These are phyloP conservation scores for Clitarchus hookeri DNA, from an alignment of 2,888 invertebrate species.

Conservation along the genomic window DNA sequence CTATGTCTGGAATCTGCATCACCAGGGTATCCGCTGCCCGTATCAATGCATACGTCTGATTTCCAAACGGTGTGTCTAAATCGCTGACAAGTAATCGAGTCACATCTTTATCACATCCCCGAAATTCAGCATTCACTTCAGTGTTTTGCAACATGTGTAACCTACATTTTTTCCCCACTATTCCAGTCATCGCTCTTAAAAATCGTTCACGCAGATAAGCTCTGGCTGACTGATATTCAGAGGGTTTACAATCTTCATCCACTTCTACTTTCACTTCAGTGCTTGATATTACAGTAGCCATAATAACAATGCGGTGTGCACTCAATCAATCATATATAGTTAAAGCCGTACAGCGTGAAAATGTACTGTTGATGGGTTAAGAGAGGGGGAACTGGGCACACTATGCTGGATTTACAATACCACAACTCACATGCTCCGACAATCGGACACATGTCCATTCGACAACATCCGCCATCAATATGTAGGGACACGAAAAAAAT, in stretches of 20 bases:
- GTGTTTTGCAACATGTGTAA: neutral
- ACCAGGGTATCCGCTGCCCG: neutral
- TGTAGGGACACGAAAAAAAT: no score
- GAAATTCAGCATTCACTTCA: neutral
- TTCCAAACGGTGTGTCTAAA: neutral
- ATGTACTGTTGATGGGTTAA: no score
- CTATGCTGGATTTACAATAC: no score
- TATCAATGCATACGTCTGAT: neutral
- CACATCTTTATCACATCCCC: neutral
- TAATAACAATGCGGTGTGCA: no score
- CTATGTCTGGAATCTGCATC: constrained; percentile 14
- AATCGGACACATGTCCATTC: no score
- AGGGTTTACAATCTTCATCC: neutral
- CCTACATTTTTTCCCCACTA: neutral
- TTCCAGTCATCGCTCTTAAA: neutral
- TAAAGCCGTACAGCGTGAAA: no score
- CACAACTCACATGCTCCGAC: no score
- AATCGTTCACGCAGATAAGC: neutral
- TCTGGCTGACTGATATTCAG: neutral
- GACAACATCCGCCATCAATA: no score
- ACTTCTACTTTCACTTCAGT: neutral
- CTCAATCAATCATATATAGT: no score
- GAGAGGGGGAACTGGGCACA: no score
- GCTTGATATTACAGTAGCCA: no score
- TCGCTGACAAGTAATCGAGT: neutral